Percentiles rank a stretch among this genome's conserved stretches.
These are phyloP conservation scores for Lutraria rhynchaena DNA, from an alignment of 1,140 invertebrate species.

Conservation along the genomic window DNA sequence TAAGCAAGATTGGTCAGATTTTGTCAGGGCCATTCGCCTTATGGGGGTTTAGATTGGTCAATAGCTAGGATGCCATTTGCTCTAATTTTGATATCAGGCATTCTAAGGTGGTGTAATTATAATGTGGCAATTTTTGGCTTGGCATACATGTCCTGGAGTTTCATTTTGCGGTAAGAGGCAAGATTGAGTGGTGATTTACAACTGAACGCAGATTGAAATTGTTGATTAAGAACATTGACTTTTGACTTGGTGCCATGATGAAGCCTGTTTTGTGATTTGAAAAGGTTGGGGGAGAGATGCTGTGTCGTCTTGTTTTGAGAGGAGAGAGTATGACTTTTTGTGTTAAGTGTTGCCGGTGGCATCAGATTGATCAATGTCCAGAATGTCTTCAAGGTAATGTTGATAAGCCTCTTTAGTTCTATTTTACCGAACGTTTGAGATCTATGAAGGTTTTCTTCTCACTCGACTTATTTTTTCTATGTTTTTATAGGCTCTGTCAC, in stretches of 20 bases:
- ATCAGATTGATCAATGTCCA: too few species aligned
- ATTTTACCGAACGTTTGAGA: conserved; percentile 24
- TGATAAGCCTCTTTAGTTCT: conserved; percentile 25
- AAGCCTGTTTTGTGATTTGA: too few species aligned
- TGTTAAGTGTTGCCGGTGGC: too few species aligned
- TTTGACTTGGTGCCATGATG: too few species aligned
- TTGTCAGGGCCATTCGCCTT: conserved; percentile 43
- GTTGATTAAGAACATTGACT: not conserved
- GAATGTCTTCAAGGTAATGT: conserved; percentile 17
- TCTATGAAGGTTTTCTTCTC: conserved; percentile 18
- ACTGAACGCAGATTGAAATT: not conserved
- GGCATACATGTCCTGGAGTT: not conserved
- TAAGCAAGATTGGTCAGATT: conserved; percentile 17
- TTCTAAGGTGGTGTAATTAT: not conserved
- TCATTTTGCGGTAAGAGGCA: conserved; percentile 20
- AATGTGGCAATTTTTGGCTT: not conserved
- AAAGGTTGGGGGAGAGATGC: too few species aligned
- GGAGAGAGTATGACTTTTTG: too few species aligned
- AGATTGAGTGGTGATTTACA: not conserved
- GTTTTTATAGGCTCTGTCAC: conserved; percentile 19
- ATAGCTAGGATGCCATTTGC: conserved; percentile 29
- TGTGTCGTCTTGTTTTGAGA: too few species aligned
- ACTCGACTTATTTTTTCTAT: not conserved
- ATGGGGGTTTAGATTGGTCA: conserved; percentile 30
- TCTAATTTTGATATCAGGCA: conserved; percentile 26